phyloP scores from a whole-genome alignment of 2,888 invertebrate species.

The Erebia ligea region DNA sequence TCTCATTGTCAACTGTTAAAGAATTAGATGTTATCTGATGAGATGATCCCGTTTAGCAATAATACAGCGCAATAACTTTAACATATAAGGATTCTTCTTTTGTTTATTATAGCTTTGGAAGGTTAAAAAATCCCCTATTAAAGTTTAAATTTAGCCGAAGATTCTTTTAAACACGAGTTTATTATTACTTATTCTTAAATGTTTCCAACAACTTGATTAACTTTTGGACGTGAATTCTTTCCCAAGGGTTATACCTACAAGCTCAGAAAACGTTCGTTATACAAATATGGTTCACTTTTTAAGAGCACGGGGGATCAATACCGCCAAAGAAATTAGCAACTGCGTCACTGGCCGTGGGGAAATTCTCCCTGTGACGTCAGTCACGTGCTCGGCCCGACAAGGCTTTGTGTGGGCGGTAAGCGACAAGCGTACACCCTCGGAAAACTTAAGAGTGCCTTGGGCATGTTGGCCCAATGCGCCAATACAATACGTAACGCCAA shows the following conservation, averaged over 20 bases:
- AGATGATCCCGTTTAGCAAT: background rate
- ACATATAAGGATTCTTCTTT: too few species aligned
- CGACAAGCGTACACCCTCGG: background rate
- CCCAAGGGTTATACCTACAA: background rate
- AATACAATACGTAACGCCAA: too few species aligned
- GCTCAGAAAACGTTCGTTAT: slow-evolving; percentile 11
- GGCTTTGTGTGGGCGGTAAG: slow-evolving; percentile 32
- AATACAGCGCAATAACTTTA: background rate
- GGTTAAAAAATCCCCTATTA: background rate
- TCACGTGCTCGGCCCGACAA: slow-evolving; percentile 32
- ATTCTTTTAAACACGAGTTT: background rate
- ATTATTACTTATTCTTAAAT: background rate
- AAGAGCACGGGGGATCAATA: slow-evolving; percentile 35
- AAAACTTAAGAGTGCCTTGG: background rate
- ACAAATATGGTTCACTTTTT: slow-evolving; percentile 20
- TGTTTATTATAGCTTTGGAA: too few species aligned
- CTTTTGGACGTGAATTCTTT: background rate
- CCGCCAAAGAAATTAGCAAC: slow-evolving; percentile 32
- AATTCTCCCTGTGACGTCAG: slow-evolving; percentile 67
- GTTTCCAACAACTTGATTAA: background rate
- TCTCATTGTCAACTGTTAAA: background rate
- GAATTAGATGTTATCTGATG: too few species aligned
- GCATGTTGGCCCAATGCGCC: too few species aligned
- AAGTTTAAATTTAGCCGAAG: background rate
- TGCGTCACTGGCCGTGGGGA: slow-evolving; percentile 45